Base-by-base conservation (phyloP, 1,140 invertebrate species). In the Temnothorax longispinosus region DNA sequence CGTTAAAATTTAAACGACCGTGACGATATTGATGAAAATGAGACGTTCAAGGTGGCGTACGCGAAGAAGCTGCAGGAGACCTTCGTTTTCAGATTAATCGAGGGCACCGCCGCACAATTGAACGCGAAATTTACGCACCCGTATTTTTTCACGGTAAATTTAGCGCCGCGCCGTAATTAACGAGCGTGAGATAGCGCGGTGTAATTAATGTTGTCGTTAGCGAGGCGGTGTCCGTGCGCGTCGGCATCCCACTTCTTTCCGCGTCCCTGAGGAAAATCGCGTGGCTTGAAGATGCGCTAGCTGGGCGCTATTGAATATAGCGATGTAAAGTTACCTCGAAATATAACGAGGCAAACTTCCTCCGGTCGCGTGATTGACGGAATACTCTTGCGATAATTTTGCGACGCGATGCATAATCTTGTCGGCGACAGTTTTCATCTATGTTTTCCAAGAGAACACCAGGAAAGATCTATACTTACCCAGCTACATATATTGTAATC, bases 131-230 rank as follows among this genome's bases (percentile, higher is more conserved):
- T 64, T 58, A 44, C 71, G 15, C 32, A 35, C 11, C n/a, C 50
- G 64, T 58, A 85, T 77, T 67, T 76, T 69, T 67, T 67, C n/a
- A 71, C 18, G 32, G 13, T 77, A 67, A 77, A 88, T 76, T 69
- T 86, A 86, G 81, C 38, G 50, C 60, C 27, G 54, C 67, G 41
- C 58, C 76, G 62, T 80, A 84, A 90, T 84, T 90, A 90, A 89
- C 76, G 62, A 64, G 38, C 50, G 35, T 56, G 32, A 88, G 81
- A 81, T 87, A 87, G 76, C 80, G 80, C 35, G n/a, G 58, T 87
- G 72, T 87, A 87, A 90, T 89, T 89, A 87, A 89, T 82, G 72
- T 27, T 87, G 80, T 85, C 88, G 80, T 87, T 75, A 87, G 50
- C 44, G 27, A 69, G 41, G 56, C 44, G 38, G 18, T 76, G 67